Conservation (phyloP, 1,140 invertebrate species). For the Plectus sambesii region DNA sequence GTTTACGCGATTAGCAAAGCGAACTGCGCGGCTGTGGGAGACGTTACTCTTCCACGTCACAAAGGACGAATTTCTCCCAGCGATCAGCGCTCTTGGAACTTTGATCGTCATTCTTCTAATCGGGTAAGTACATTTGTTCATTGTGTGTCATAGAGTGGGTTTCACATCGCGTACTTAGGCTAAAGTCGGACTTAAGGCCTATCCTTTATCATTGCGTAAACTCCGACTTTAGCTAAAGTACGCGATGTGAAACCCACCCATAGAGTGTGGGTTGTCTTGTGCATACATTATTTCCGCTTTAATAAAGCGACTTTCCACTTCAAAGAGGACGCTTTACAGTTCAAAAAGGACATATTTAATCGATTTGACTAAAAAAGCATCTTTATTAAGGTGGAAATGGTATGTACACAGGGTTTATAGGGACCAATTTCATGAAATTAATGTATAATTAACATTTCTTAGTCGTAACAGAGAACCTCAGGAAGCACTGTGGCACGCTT, state of each 20-base stretch:
- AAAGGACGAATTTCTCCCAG: constrained; percentile 34
- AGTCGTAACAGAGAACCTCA: too few species aligned
- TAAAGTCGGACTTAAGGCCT: too few species aligned
- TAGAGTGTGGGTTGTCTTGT: too few species aligned
- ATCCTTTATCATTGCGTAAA: too few species aligned
- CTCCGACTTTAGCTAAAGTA: not conserved
- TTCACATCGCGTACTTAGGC: too few species aligned
- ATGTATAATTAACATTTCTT: too few species aligned
- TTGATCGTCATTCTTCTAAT: constrained; percentile 37
- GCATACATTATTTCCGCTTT: not conserved
- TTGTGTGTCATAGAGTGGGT: too few species aligned
- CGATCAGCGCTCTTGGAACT: constrained; percentile 40
- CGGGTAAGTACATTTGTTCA: constrained; percentile 30
- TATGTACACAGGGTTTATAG: too few species aligned
- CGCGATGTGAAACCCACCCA: too few species aligned
- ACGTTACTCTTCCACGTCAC: constrained; percentile 34
- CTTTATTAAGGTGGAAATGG: not conserved
- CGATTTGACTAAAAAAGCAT: not conserved
- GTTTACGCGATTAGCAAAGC: constrained; percentile 27
- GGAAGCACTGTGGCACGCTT: too few species aligned
- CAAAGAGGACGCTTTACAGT: not conserved
- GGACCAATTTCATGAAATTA: too few species aligned
- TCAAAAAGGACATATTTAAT: not conserved
- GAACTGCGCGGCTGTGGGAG: constrained; percentile 26
- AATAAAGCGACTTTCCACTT: too few species aligned